A percentile compares a stretch with the other conserved stretches of the same genome.
phyloP scores from a whole-genome alignment of 2,113 vertebrate genomes.

The Lophius piscatorius region DNA sequence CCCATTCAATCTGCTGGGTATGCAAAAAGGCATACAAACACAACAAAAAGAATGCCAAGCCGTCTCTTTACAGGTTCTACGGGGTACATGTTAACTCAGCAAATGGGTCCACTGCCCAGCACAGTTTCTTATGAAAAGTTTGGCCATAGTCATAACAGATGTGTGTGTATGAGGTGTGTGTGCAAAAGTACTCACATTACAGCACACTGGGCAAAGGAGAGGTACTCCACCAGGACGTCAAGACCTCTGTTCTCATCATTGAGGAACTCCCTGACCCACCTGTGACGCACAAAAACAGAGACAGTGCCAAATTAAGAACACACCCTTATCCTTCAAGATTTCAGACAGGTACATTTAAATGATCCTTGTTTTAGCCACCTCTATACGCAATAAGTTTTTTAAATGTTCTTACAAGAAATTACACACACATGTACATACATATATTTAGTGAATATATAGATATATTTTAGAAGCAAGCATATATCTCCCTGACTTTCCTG shows the following conservation, averaged over 20 bases:
- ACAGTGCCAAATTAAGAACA: conserved; percentile 49
- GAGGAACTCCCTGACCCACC: conserved; percentile 98
- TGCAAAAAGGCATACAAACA: conserved; percentile 49
- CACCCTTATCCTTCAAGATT: conserved; percentile 26
- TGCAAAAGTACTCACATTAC: conserved; percentile 88
- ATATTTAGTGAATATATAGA: no score
- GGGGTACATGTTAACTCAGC: conserved; percentile 43
- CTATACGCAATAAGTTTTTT: background rate
- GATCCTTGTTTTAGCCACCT: background rate
- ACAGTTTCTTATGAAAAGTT: conserved; percentile 41
- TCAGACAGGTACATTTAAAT: background rate
- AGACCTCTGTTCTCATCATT: conserved; percentile 96
- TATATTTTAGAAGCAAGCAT: no score
- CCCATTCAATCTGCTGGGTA: conserved; percentile 48
- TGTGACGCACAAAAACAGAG: conserved; percentile 66
- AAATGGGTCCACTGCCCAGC: conserved; percentile 42
- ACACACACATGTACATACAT: no score
- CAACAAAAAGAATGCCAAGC: conserved; percentile 59
- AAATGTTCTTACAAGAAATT: background rate
- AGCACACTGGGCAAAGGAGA: conserved; percentile 94
- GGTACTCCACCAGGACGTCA: conserved; percentile 94
- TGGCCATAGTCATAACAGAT: conserved; percentile 5
- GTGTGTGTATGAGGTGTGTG: conserved; percentile 3
- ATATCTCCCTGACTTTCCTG: no score
- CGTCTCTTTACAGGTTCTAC: conserved; percentile 31